A percentile compares a stretch with the other conserved stretches of the same genome.
Evolutionary conservation across 2,888 invertebrate genomes (phyloP).

Genomic region (Amiota minor): DNA sequence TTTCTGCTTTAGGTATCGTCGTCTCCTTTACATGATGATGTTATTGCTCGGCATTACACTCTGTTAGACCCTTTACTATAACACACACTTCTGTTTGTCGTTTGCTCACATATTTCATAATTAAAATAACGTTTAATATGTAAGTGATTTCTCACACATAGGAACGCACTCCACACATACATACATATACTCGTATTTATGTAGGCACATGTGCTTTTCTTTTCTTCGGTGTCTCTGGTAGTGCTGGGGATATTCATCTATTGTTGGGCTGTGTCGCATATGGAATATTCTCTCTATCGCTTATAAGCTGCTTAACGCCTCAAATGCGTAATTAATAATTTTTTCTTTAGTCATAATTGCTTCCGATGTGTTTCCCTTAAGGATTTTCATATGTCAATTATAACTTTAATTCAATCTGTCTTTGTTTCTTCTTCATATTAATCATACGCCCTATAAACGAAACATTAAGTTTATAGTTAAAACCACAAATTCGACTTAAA

Average conservation of each 20-base stretch:
- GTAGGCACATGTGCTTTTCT: background rate
- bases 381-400: no score
- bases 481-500: no score
- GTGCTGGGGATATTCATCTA: background rate
- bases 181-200: slow-evolving; percentile 19
- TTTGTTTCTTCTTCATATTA: no score
- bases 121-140: slow-evolving; percentile 45
- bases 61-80: background rate
- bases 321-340: slow-evolving; percentile 56
- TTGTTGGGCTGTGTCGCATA: slow-evolving; percentile 16
- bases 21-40: no score
- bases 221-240: background rate
- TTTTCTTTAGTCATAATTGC: slow-evolving; percentile 31
- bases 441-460: no score
- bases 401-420: no score
- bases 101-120: slow-evolving; percentile 38
- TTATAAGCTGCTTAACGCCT: slow-evolving; percentile 51
- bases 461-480: no score
- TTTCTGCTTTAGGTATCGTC: background rate
- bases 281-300: slow-evolving; percentile 52
- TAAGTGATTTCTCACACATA: slow-evolving; percentile 31
- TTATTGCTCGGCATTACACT: background rate
- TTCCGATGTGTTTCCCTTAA: no score
- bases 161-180: slow-evolving; percentile 29
- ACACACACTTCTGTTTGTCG: slow-evolving; percentile 5